These are phyloP conservation scores for Etia nguti DNA, from an alignment of 2,113 vertebrate genomes.

Conservation along the genomic window DNA sequence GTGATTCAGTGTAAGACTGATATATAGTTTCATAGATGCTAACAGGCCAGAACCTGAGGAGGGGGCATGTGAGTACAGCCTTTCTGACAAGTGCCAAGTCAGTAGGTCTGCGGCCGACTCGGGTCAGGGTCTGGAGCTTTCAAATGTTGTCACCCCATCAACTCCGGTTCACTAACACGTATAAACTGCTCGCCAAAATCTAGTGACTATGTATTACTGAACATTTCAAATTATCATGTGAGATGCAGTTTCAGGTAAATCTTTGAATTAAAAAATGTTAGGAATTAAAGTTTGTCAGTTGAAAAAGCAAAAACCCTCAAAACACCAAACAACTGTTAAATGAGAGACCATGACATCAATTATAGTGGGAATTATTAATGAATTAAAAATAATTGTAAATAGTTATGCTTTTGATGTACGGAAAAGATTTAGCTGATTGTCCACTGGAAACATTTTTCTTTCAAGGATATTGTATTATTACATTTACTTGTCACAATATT, in stretches of 20 bases:
- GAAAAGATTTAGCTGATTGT: slow-evolving; percentile 11
- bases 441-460: slow-evolving; percentile 5
- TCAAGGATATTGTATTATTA: background rate
- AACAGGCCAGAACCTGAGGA: background rate
- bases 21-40: slow-evolving; percentile 31
- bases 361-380: background rate
- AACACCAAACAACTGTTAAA: slow-evolving; percentile 14
- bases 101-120: background rate
- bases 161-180: background rate
- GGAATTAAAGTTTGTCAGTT: background rate
- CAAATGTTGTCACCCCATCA: slow-evolving; percentile 27
- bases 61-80: background rate
- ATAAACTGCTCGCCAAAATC: background rate
- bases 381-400: background rate
- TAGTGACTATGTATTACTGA: background rate
- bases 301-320: background rate
- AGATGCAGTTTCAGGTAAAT: background rate
- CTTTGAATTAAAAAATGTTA: background rate
- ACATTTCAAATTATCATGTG: background rate
- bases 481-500: background rate
- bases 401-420: background rate
- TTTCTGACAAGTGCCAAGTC: slow-evolving; percentile 34
- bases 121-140: slow-evolving; percentile 15
- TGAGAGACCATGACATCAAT: background rate
- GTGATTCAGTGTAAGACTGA: background rate